phyloP scores from a whole-genome alignment of 2,113 vertebrate genomes.

The Argyrosomus japonicus region DNA sequence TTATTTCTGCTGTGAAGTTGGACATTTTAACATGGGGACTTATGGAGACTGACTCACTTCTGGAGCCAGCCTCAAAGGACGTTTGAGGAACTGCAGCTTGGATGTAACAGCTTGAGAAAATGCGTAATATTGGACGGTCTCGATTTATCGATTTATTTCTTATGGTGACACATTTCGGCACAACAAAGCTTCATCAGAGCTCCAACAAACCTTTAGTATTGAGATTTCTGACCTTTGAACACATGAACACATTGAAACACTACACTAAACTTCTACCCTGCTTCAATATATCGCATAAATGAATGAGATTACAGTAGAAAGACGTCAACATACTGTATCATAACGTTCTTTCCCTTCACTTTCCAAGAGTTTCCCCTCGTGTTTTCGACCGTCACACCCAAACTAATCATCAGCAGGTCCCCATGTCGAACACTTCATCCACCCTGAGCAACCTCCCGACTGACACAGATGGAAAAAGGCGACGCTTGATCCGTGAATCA shows the following conservation, averaged over 20 bases:
- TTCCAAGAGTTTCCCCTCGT: neutral
- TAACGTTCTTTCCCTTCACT: neutral
- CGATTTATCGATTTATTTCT: neutral
- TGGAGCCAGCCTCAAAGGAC: too few relatives aligned
- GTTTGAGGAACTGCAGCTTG: too few relatives aligned
- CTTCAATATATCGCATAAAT: neutral
- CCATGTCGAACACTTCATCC: neutral
- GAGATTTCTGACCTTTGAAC: neutral
- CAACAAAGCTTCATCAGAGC: neutral
- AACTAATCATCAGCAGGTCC: neutral
- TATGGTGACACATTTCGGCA: neutral
- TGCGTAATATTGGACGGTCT: too few relatives aligned
- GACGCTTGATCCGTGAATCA: slow-evolving; percentile 39
- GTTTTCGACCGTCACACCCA: neutral
- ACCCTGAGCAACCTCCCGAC: neutral
- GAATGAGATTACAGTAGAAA: neutral
- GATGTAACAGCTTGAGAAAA: too few relatives aligned
- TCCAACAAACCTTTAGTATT: neutral
- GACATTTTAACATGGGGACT: too few relatives aligned
- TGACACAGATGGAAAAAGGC: slow-evolving; percentile 17
- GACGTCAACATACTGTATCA: neutral
- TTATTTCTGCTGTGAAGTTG: too few relatives aligned
- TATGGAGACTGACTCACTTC: too few relatives aligned
- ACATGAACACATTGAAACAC: neutral
- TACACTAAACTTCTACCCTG: neutral